Evolutionary conservation across 2,113 vertebrate genomes (phyloP).

Genomic region (Cyphomyrus discorhynchus): DNA sequence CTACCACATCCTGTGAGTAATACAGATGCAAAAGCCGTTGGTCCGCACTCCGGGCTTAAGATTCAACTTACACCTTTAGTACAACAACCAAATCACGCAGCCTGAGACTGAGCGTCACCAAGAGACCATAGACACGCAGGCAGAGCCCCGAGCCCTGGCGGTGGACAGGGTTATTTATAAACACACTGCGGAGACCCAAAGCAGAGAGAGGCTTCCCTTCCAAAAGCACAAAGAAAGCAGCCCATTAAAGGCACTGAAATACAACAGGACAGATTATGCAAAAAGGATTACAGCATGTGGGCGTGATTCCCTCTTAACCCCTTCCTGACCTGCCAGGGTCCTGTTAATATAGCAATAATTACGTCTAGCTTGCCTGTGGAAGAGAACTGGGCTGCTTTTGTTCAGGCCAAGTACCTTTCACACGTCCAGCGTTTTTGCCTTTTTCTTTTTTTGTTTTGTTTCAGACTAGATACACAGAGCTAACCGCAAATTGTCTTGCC

Average conservation of each 20-base stretch:
- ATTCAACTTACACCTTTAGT: neutral
- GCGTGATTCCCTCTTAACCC: conserved; percentile 20
- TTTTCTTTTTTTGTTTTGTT: neutral
- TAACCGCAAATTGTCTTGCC: neutral
- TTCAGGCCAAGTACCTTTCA: neutral
- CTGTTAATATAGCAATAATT: neutral
- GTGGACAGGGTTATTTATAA: neutral
- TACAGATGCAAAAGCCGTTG: neutral
- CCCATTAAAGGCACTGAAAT: neutral
- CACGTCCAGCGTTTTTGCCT: neutral
- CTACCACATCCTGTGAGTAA: neutral
- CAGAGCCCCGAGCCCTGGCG: neutral
- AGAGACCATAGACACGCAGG: neutral
- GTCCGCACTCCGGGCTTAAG: neutral
- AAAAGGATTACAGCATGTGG: neutral
- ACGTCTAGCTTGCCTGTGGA: neutral
- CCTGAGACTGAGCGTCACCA: neutral
- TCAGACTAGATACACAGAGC: neutral
- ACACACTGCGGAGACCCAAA: neutral
- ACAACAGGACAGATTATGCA: neutral
- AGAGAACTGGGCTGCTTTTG: neutral
- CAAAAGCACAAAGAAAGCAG: neutral
- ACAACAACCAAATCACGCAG: neutral
- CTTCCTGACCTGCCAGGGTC: conserved; percentile 2
- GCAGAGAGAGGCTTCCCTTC: neutral